Conservation (phyloP, 2,113 vertebrate genomes). For the Thalassarche chlororhynchos region DNA sequence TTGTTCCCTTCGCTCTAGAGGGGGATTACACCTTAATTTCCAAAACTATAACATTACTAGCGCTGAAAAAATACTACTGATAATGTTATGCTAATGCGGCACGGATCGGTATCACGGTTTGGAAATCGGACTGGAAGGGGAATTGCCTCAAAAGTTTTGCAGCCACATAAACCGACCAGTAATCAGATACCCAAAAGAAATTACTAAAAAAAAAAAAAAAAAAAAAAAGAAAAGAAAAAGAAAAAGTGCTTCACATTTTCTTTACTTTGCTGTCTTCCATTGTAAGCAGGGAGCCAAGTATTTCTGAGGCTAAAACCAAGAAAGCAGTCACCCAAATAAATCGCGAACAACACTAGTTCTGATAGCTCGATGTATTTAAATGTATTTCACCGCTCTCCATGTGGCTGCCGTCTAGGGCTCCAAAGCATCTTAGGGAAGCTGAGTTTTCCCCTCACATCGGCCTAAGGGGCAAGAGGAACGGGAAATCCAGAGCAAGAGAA, state of each 20-base stretch:
- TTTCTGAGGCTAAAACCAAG: not conserved
- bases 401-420: not conserved
- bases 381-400: not conserved
- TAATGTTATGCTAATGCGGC: not conserved
- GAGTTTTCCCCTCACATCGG: fast-evolving
- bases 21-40: not conserved
- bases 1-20: not conserved
- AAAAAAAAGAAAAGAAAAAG: too few species aligned
- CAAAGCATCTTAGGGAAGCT: not conserved
- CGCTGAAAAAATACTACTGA: not conserved
- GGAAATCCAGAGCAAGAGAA: not conserved
- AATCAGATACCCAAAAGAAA: not conserved
- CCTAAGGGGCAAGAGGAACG: not conserved
- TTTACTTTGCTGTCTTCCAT: not conserved
- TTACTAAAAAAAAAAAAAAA: not conserved
- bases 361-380: not conserved
- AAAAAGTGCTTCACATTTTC: not conserved
- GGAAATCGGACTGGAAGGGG: not conserved
- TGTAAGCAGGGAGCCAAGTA: not conserved
- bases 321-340: not conserved
- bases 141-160: not conserved
- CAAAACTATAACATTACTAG: not conserved
- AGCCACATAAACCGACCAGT: not conserved
- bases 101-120: fast-evolving
- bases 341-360: not conserved